Evolutionary conservation across 2,797 vertebrate species (phyloP).

Genomic region (Gambelia wislizenii): DNA sequence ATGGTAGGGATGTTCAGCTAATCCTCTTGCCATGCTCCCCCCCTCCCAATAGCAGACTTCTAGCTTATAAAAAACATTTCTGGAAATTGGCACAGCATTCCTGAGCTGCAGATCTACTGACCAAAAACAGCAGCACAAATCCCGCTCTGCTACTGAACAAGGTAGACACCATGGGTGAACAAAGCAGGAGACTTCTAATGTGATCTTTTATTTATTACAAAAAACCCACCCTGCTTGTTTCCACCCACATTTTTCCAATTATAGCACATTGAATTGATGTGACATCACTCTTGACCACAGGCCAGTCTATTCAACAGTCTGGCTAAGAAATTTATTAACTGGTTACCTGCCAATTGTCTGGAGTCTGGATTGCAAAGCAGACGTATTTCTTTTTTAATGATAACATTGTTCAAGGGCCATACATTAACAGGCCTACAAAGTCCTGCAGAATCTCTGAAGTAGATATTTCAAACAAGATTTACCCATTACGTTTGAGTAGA

Average conservation of each 20-base stretch:
- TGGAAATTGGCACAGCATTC: slow-evolving; percentile 64
- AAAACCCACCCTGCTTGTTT: slow-evolving; percentile 61
- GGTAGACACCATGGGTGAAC: slow-evolving; percentile 58
- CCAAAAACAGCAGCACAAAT: slow-evolving; percentile 40
- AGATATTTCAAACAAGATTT: slow-evolving; percentile 51
- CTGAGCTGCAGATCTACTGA: slow-evolving; percentile 60
- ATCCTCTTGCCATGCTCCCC: slow-evolving; percentile 82
- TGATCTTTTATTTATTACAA: slow-evolving; percentile 68
- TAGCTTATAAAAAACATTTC: slow-evolving; percentile 74
- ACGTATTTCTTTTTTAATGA: slow-evolving; percentile 80
- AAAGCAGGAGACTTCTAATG: slow-evolving; percentile 68
- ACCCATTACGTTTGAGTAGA: neutral
- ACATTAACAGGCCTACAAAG: slow-evolving; percentile 58
- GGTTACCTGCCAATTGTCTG: slow-evolving; percentile 86
- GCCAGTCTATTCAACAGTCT: slow-evolving; percentile 85
- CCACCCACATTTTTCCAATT: slow-evolving; percentile 88
- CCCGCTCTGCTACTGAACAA: slow-evolving; percentile 63
- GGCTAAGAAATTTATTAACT: slow-evolving; percentile 82
- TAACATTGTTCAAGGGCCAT: slow-evolving; percentile 79
- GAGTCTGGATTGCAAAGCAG: slow-evolving; percentile 77
- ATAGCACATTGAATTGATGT: slow-evolving; percentile 82
- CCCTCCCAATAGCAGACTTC: slow-evolving; percentile 85
- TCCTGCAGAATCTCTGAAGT: slow-evolving; percentile 58
- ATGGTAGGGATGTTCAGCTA: slow-evolving; percentile 81
- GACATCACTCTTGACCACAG: slow-evolving; percentile 88